Percentiles rank a stretch among this genome's conserved stretches.
These are phyloP conservation scores for Notolabrus celidotus DNA, from an alignment of 2,797 vertebrate genomes.

Conservation along the genomic window DNA sequence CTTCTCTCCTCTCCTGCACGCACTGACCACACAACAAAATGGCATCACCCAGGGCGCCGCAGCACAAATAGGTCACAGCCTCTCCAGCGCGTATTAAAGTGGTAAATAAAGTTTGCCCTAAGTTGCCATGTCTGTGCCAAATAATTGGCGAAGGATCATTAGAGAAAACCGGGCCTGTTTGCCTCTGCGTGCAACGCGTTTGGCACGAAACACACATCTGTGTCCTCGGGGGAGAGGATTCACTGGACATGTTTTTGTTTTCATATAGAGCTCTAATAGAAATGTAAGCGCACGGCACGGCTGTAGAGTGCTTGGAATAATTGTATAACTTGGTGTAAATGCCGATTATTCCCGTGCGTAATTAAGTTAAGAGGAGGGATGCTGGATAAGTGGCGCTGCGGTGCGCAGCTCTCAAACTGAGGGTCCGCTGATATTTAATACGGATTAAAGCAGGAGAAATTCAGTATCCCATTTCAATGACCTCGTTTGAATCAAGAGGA, in stretches of 20 bases:
- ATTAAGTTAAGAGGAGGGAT: slow-evolving; percentile 18
- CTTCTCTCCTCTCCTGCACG: neutral
- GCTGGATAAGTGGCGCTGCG: slow-evolving; percentile 13
- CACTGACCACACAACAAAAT: slow-evolving; percentile 26
- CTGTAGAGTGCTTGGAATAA: slow-evolving; percentile 16
- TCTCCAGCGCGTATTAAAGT: slow-evolving; percentile 3
- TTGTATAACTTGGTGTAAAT: slow-evolving; percentile 17
- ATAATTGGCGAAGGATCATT: slow-evolving; percentile 53
- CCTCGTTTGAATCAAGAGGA: slow-evolving; percentile 19
- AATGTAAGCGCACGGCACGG: slow-evolving; percentile 10
- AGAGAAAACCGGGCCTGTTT: slow-evolving; percentile 30
- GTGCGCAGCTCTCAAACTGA: neutral
- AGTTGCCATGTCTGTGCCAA: slow-evolving; percentile 29
- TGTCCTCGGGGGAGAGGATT: slow-evolving; percentile 31
- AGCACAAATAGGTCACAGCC: slow-evolving; percentile 46
- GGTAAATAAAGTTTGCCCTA: slow-evolving; percentile 1
- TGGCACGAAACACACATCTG: slow-evolving; percentile 32
- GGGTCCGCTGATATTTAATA: slow-evolving; percentile 30
- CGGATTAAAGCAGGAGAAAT: slow-evolving; percentile 4
- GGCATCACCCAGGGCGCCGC: slow-evolving; percentile 29
- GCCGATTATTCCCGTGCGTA: slow-evolving; percentile 37
- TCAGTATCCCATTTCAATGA: neutral
- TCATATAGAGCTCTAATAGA: slow-evolving; percentile 2
- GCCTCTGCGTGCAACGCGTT: slow-evolving; percentile 26
- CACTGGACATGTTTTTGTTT: slow-evolving; percentile 7